Evolutionary conservation across 2,797 vertebrate genomes (phyloP).

Genomic region (Tinamus major): DNA sequence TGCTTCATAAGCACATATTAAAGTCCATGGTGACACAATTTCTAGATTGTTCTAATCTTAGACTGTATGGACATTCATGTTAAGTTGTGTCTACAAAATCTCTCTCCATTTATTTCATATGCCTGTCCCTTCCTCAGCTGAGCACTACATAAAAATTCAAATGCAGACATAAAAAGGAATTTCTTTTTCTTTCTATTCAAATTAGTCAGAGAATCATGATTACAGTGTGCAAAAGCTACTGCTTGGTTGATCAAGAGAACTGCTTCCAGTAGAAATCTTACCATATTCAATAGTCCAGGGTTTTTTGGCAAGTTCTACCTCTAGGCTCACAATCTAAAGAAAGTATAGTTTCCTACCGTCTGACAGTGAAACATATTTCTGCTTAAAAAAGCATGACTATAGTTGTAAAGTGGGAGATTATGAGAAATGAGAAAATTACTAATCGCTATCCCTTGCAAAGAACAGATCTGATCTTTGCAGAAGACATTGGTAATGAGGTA

Average conservation of each 20-base stretch:
- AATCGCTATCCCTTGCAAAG: conserved; percentile 13
- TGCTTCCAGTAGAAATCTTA: neutral
- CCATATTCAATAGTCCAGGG: neutral
- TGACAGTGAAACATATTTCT: conserved; percentile 42
- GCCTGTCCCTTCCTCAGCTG: neutral
- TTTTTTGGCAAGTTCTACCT: conserved; percentile 7
- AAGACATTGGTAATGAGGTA: conserved; percentile 45
- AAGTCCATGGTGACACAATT: neutral
- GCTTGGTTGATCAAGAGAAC: neutral
- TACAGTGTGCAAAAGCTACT: neutral
- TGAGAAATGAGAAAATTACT: conserved; percentile 23
- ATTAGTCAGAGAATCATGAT: conserved; percentile 16
- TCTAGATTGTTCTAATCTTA: neutral
- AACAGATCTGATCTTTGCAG: conserved; percentile 32
- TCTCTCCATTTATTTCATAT: neutral
- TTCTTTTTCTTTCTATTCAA: conserved; percentile 12
- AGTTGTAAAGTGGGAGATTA: conserved; percentile 6
- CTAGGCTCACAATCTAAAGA: neutral
- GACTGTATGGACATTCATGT: neutral
- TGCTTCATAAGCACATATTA: neutral
- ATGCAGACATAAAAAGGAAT: neutral
- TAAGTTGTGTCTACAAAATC: neutral
- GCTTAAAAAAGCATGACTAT: neutral
- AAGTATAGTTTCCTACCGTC: neutral
- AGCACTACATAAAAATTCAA: neutral